phyloP scores from a whole-genome alignment of 2,797 vertebrate genomes.

The Nannoperca australis region DNA sequence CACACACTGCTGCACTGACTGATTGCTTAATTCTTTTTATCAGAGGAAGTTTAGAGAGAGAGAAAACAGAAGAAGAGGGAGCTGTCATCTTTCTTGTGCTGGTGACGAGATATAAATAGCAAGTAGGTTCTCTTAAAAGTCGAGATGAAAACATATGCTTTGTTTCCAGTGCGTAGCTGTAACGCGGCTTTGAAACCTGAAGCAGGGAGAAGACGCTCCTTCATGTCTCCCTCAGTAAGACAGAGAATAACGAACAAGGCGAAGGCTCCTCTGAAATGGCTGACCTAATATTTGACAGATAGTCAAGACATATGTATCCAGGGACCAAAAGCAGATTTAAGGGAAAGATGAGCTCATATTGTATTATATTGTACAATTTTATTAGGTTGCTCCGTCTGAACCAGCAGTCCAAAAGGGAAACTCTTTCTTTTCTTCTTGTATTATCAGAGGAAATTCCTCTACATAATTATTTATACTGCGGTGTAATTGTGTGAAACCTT shows the following conservation, averaged over 20 bases:
- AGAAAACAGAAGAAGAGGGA: constrained; percentile 52
- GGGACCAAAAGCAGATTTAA: constrained; percentile 61
- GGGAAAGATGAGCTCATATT: constrained; percentile 53
- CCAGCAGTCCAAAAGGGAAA: constrained; percentile 24
- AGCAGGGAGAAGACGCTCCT: constrained; percentile 66
- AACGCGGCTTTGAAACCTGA: constrained; percentile 75
- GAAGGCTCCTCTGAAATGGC: constrained; percentile 64
- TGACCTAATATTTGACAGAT: constrained; percentile 82
- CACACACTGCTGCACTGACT: constrained; percentile 37
- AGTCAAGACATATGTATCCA: constrained; percentile 65
- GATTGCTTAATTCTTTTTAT: constrained; percentile 73
- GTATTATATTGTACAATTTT: constrained; percentile 49
- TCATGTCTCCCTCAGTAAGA: constrained; percentile 70
- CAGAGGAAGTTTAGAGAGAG: constrained; percentile 54
- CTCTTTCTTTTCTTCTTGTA: constrained; percentile 29
- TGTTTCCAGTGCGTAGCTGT: constrained; percentile 74
- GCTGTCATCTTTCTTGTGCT: constrained; percentile 76
- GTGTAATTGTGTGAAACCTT: constrained; percentile 21
- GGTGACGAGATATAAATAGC: constrained; percentile 81
- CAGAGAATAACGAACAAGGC: constrained; percentile 66
- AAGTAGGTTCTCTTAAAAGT: constrained; percentile 82
- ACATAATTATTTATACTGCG: background rate
- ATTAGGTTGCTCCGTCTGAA: constrained; percentile 40
- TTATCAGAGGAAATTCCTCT: constrained; percentile 32
- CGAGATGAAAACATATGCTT: constrained; percentile 82